phyloP scores from a whole-genome alignment of 2,797 vertebrate genomes.

The Labroides dimidiatus region DNA sequence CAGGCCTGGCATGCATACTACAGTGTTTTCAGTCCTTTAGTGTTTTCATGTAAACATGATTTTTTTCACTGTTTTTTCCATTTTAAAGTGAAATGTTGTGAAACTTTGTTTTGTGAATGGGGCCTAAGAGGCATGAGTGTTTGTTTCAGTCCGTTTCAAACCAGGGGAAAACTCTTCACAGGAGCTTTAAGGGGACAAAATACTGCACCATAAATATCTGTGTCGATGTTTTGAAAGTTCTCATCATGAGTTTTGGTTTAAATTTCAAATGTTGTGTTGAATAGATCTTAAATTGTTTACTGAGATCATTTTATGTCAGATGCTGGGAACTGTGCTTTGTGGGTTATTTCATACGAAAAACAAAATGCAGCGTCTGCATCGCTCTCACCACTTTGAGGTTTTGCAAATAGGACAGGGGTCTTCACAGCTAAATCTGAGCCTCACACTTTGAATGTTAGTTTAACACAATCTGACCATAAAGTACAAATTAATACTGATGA shows the following conservation, averaged over 20 bases:
- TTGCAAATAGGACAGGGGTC: conserved; percentile 24
- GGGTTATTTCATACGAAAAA: conserved; percentile 20
- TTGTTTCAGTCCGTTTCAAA: too few species aligned
- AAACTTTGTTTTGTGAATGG: too few species aligned
- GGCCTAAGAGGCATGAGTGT: too few species aligned
- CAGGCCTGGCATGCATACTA: too few species aligned
- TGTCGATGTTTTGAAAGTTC: too few species aligned
- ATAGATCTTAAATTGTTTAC: neutral
- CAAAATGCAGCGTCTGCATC: neutral
- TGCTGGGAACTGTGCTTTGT: conserved; percentile 30
- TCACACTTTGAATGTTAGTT: neutral
- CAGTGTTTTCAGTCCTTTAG: too few species aligned
- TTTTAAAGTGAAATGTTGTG: too few species aligned
- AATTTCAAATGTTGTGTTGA: neutral
- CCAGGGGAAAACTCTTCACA: too few species aligned
- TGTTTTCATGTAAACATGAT: too few species aligned
- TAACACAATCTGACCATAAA: neutral
- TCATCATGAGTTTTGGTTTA: neutral
- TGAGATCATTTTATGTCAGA: conserved; percentile 11
- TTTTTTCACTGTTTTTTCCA: too few species aligned
- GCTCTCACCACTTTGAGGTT: conserved; percentile 18
- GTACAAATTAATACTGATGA: neutral
- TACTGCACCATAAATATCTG: too few species aligned
- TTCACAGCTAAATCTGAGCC: conserved; percentile 46
- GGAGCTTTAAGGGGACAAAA: too few species aligned